These are phyloP conservation scores for Stenotaenia linearis DNA, from an alignment of 2,888 invertebrate genomes.

Conservation along the genomic window DNA sequence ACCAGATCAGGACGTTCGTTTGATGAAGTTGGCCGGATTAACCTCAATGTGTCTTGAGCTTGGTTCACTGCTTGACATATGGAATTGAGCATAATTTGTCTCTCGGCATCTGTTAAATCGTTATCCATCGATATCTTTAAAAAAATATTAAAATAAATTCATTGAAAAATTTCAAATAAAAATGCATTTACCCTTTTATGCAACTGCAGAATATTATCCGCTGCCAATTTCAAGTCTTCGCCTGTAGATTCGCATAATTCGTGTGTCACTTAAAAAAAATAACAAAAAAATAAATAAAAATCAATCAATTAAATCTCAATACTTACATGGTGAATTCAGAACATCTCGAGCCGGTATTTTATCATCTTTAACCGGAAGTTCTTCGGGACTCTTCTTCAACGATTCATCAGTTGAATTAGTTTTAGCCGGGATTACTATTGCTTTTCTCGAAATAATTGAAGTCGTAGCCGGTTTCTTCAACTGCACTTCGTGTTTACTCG, in stretches of 20 bases:
- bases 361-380: slow-evolving; percentile 36
- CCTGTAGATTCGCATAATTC: slow-evolving; percentile 41
- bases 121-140: no score
- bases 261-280: slow-evolving; percentile 37
- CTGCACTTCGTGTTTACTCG: slow-evolving; percentile 32
- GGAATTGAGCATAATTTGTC: slow-evolving; percentile 37
- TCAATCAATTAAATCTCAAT: background rate
- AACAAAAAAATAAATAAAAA: background rate
- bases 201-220: slow-evolving; percentile 64
- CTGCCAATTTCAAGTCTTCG: slow-evolving; percentile 49
- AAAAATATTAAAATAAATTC: background rate
- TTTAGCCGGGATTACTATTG: background rate
- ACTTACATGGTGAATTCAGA: slow-evolving; percentile 53
- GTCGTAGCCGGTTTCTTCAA: slow-evolving; percentile 57
- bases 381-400: slow-evolving; percentile 37
- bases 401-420: background rate
- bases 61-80: slow-evolving; percentile 38
- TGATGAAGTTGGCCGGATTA: slow-evolving; percentile 8
- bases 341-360: slow-evolving; percentile 43
- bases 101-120: slow-evolving; percentile 39
- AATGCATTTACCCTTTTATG: slow-evolving; percentile 55
- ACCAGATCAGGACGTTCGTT: slow-evolving; percentile 34
- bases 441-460: slow-evolving; percentile 62
- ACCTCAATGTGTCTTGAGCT: slow-evolving; percentile 39
- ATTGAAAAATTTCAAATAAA: background rate